Conservation (phyloP, 2,113 vertebrate genomes). For the Phasianus colchicus region DNA sequence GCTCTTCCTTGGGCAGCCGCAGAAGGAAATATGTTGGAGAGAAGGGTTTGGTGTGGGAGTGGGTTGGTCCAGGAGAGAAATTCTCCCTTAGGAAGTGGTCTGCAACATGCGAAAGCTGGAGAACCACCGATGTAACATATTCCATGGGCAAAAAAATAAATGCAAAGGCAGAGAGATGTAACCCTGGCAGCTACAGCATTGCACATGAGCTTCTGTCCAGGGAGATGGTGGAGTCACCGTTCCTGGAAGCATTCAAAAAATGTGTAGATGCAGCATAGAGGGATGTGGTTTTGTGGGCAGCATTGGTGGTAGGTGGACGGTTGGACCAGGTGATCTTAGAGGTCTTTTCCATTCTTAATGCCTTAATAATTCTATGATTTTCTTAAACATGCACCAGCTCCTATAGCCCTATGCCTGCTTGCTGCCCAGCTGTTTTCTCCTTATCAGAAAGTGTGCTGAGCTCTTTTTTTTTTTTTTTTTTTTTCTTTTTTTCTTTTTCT, state of each 20-base stretch:
- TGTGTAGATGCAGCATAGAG: too few relatives aligned
- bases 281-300: too few relatives aligned
- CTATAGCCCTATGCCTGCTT: neutral
- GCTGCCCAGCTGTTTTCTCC: neutral
- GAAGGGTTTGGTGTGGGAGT: constrained; percentile 54
- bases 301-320: too few relatives aligned
- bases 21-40: constrained; percentile 41
- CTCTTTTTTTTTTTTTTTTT: neutral
- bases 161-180: neutral
- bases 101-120: neutral
- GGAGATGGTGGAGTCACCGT: too few relatives aligned
- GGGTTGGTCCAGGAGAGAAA: constrained; percentile 8
- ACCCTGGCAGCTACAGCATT: neutral
- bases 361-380: neutral
- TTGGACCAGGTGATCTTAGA: too few relatives aligned
- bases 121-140: constrained; percentile 28
- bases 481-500: too few relatives aligned
- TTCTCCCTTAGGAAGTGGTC: constrained; percentile 66
- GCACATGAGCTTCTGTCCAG: neutral
- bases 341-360: too few relatives aligned
- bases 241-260: too few relatives aligned
- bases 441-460: neutral
- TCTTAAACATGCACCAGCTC: neutral
- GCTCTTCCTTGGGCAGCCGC: constrained; percentile 63
- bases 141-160: constrained; percentile 24